These are phyloP conservation scores for Alcis repandata DNA, from an alignment of 2,888 invertebrate genomes.

Conservation along the genomic window DNA sequence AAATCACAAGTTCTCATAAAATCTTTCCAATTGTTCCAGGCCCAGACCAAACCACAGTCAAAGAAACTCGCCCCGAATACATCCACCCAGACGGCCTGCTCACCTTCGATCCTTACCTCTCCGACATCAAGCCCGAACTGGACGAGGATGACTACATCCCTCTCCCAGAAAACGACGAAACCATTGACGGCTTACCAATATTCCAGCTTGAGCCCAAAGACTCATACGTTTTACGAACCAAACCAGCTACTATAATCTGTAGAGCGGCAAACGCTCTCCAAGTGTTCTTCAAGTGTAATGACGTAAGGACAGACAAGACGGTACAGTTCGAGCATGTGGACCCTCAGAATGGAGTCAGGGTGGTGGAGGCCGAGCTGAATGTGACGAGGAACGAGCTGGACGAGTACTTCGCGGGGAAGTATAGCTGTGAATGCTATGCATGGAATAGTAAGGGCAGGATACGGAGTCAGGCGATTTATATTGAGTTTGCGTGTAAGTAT, in stretches of 20 bases:
- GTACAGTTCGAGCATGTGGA: conserved; percentile 91
- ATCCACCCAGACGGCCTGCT: conserved; percentile 79
- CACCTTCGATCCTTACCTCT: conserved; percentile 78
- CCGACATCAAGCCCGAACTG: conserved; percentile 75
- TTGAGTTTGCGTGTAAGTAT: conserved; percentile 95
- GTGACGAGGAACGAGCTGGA: conserved; percentile 93
- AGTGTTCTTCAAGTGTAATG: conserved; percentile 93
- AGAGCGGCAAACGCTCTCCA: conserved; percentile 96
- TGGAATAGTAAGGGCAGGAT: conserved; percentile 93
- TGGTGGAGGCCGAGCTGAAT: conserved; percentile 91
- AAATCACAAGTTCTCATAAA: neutral
- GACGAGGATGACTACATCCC: conserved; percentile 84
- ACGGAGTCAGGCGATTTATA: conserved; percentile 91
- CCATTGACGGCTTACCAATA: conserved; percentile 91
- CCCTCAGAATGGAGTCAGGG: conserved; percentile 92
- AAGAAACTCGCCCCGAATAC: conserved; percentile 79
- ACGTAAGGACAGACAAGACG: conserved; percentile 84
- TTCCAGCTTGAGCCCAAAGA: conserved; percentile 95
- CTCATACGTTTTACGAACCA: conserved; percentile 95
- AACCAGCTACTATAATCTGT: conserved; percentile 95
- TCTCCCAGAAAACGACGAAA: conserved; percentile 85
- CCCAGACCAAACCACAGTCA: conserved; percentile 73
- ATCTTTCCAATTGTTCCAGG: conserved; percentile 62
- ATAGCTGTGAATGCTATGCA: conserved; percentile 95
- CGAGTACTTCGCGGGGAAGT: conserved; percentile 93